Conservation (phyloP, 2,888 invertebrate genomes). For the Brachypterus glaber region DNA sequence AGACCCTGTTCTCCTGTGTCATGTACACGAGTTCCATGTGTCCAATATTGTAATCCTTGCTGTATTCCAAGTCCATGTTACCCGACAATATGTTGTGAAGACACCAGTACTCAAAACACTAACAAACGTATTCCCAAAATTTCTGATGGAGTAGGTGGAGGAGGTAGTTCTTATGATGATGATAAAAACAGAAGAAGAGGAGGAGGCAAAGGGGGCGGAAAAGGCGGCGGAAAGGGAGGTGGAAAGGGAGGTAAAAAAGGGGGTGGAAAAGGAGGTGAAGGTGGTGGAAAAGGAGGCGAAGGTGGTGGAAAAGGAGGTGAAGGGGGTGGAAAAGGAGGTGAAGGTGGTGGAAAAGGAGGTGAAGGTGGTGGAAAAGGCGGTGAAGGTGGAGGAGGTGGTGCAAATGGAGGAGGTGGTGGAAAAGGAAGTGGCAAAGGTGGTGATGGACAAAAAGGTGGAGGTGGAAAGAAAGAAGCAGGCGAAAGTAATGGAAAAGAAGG, state of each 20-base stretch:
- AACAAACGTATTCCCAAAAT: neutral
- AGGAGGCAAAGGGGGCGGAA: neutral
- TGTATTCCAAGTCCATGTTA: too few relatives aligned
- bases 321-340: constrained; percentile 1
- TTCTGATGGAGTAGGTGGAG: neutral
- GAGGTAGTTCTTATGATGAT: neutral
- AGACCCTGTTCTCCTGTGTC: neutral
- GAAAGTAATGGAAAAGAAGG: neutral
- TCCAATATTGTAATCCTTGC: neutral
- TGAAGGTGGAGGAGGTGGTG: constrained; percentile 4
- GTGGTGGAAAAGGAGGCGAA: neutral
- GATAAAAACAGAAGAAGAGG: constrained; percentile 4
- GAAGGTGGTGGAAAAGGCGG: constrained; percentile 6
- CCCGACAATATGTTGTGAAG: too few relatives aligned
- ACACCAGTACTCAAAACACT: too few relatives aligned
- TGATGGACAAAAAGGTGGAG: neutral
- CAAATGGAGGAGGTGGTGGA: constrained; percentile 4
- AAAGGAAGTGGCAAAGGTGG: neutral
- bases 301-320: constrained; percentile 6
- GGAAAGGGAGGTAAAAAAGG: neutral
- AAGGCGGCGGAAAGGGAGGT: constrained; percentile 4
- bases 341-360: constrained; percentile 5
- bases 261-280: neutral
- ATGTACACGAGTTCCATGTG: too few relatives aligned
- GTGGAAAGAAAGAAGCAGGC: neutral